Percentiles rank a stretch among this genome's conserved stretches.
Evolutionary conservation across 2,797 vertebrate species (phyloP).

Genomic region (Sciurus vulgaris): DNA sequence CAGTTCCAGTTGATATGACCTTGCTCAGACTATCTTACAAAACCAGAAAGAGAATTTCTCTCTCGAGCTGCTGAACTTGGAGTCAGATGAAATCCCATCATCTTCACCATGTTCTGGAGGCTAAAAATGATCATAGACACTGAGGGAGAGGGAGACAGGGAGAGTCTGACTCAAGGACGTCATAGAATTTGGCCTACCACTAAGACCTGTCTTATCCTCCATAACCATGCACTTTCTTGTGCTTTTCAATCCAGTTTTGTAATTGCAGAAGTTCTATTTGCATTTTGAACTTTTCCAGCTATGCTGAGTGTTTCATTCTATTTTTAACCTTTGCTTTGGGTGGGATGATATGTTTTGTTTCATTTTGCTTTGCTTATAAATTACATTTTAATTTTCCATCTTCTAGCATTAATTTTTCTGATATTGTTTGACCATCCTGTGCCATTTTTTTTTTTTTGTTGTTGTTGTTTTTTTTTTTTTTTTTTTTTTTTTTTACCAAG

Average conservation of each 20-base stretch:
- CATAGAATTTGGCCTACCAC: not conserved
- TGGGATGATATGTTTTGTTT: not conserved
- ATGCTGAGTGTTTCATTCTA: not conserved
- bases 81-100: not conserved
- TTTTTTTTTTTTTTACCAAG: not conserved
- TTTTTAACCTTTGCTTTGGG: not conserved
- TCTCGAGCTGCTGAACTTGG: not conserved
- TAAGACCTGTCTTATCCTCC: not conserved
- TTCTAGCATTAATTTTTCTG: not conserved
- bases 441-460: not conserved
- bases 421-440: not conserved
- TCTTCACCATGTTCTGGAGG: not conserved
- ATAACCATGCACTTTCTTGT: not conserved
- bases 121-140: not conserved
- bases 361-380: slow-evolving; percentile 3
- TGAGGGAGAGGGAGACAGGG: not conserved
- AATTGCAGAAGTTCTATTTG: not conserved
- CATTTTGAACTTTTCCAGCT: not conserved
- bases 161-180: not conserved
- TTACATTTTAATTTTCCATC: not conserved
- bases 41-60: not conserved
- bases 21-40: not conserved
- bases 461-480: no score
- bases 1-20: not conserved
- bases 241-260: not conserved